These are phyloP conservation scores for Oxytorus armatus DNA, from an alignment of 2,888 invertebrate genomes.

Conservation along the genomic window DNA sequence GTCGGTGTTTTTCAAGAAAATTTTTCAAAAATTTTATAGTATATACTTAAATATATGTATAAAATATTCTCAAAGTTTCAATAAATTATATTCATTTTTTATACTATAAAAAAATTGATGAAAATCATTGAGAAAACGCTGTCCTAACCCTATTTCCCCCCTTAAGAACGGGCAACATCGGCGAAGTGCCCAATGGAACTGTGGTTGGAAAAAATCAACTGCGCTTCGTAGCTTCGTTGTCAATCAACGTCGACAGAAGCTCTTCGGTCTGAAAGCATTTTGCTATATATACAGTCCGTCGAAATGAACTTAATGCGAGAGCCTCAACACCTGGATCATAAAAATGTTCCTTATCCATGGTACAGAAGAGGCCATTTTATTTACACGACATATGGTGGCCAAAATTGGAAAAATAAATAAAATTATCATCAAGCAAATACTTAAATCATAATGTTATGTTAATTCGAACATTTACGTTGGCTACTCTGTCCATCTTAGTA, in stretches of 20 bases:
- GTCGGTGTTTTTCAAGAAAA: too few species aligned
- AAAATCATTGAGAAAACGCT: too few species aligned
- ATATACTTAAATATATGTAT: too few species aligned
- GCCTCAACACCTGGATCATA: conserved; percentile 11
- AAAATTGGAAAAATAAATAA: conserved; percentile 3
- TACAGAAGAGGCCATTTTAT: neutral
- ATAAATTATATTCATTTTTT: too few species aligned
- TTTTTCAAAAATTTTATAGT: too few species aligned
- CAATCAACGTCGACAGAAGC: conserved; percentile 17
- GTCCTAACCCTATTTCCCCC: too few species aligned
- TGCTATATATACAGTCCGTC: conserved; percentile 21
- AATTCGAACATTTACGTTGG: neutral
- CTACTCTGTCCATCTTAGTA: too few species aligned
- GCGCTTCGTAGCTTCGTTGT: conserved; percentile 20
- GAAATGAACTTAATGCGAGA: neutral
- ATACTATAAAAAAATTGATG: too few species aligned
- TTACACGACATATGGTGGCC: neutral
- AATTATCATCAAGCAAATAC: neutral
- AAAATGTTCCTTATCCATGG: neutral
- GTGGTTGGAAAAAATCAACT: conserved; percentile 26
- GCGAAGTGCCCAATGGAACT: conserved; percentile 28
- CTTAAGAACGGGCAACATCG: conserved; percentile 1
- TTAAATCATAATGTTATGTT: too few species aligned
- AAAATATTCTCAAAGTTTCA: too few species aligned
- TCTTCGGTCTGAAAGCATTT: conserved; percentile 19